Evolutionary conservation across 1,140 invertebrate genomes (phyloP).

Genomic region (Babylonia areolata): DNA sequence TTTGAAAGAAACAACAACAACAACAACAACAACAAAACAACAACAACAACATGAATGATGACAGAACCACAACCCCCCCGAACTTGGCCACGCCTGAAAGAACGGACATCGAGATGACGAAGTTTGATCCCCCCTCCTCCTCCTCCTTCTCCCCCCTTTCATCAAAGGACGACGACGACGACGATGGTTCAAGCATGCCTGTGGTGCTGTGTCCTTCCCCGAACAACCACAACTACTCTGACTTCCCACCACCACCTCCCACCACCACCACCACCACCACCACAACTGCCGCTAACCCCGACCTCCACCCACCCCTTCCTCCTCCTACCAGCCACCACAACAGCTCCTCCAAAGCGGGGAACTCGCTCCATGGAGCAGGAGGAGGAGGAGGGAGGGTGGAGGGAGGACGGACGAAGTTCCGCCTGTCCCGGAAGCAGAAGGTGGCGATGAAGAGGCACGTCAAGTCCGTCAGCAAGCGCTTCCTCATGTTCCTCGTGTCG

Average conservation of each 20-base stretch:
- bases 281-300: neutral
- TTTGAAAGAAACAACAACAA: neutral
- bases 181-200: too few relatives aligned
- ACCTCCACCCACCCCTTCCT: neutral
- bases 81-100: neutral
- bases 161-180: neutral
- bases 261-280: neutral
- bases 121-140: neutral
- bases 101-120: neutral
- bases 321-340: neutral
- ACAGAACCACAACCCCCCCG: neutral
- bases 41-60: neutral
- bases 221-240: neutral
- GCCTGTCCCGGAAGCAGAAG: neutral
- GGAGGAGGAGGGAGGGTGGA: neutral
- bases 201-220: too few relatives aligned
- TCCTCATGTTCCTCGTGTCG: slow-evolving; percentile 46
- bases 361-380: neutral
- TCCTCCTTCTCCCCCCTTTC: neutral
- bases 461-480: slow-evolving; percentile 25
- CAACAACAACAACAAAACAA: neutral
- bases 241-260: too few relatives aligned
- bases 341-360: neutral
- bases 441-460: neutral
- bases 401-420: neutral